Conservation (phyloP, 92 coral and sea anemone genomes). For the Parazoanthus swiftii region DNA sequence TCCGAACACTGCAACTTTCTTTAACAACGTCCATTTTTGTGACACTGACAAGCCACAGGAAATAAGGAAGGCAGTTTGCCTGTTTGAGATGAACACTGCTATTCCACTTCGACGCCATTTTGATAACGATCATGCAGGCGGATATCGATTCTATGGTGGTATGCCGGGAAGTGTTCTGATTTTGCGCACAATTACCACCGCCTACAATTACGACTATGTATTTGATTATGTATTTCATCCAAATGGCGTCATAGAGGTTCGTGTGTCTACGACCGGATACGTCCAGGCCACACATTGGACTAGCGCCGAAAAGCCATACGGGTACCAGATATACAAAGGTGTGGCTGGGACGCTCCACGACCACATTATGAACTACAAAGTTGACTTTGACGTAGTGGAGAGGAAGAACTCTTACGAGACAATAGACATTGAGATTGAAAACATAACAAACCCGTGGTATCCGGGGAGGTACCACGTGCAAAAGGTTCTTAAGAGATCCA, state of each 20-base stretch:
- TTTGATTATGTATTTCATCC: constrained; percentile 53
- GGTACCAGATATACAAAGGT: background rate
- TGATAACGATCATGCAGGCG: constrained; percentile 65
- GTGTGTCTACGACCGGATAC: constrained; percentile 37
- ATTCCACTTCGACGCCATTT: constrained; percentile 77
- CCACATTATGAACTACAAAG: constrained; percentile 74
- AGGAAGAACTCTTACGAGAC: constrained; percentile 59
- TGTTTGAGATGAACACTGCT: constrained; percentile 74
- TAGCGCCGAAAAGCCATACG: too few relatives aligned
- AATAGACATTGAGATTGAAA: constrained; percentile 32
- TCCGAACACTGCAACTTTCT: too few relatives aligned
- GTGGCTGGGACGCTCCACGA: constrained; percentile 74
- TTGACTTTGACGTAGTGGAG: constrained; percentile 64
- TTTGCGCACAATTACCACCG: constrained; percentile 7
- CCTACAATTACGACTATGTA: constrained; percentile 56
- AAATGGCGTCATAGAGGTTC: constrained; percentile 28
- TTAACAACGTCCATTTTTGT: constrained; percentile 29
- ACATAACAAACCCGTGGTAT: constrained; percentile 59
- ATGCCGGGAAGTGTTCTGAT: constrained; percentile 28
- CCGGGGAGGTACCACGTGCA: constrained; percentile 49
- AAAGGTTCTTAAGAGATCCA: constrained; percentile 52
- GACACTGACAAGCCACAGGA: constrained; percentile 51
- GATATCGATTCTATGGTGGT: constrained; percentile 77
- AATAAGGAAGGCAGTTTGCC: constrained; percentile 70
- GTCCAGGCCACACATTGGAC: constrained; percentile 17